Evolutionary conservation across 2,888 invertebrate species (phyloP), one percentile per base, ranked within the genome.

Genomic region (Folsomia manolachei): DNA sequence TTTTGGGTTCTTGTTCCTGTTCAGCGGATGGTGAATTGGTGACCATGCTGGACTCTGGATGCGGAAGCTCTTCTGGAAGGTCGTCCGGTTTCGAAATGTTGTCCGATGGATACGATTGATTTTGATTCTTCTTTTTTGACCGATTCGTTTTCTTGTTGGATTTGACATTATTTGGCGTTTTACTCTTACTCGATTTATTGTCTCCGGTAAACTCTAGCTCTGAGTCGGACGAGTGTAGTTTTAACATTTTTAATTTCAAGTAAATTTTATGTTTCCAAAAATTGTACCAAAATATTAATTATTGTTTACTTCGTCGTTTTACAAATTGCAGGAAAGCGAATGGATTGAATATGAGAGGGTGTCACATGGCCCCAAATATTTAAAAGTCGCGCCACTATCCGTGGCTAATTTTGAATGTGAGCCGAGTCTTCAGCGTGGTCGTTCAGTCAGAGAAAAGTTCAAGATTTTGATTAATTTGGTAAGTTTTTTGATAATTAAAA

Each of bases 171-270:
- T 39, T 39, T 9, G 39, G 39, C 39, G 14, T 4, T 39, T 39
- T 39, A n/a, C n/a, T 39, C 39, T 39, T 39, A 9, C 14, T 39
- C 14, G 39, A 39, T 39, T n/a, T n/a, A n/a, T n/a, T n/a, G n/a
- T n/a, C n/a, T n/a, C n/a, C n/a, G n/a, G 66, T 39, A 24, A 66
- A 66, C 52, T 66, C 66, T 23, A 66, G 51, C 23, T 66, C 60
- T 4, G 60, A 60, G 60, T 60, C 60, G 21, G n/a, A 27, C 27
- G 66, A 66, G 51, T 66, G 24, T 1, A 51, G 51, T 23, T 9
- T 52, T 4, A 23, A 18, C 64, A 64, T 64, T 39, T 39, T 39
- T 39, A 39, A 39, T 39, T 39, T 39, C 14, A 39, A 39, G 7
- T 39, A 39, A 9, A 39, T 4, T 39, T 39, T 39, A 39, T 39